A percentile compares a stretch with the other conserved stretches of the same genome.
Evolutionary conservation across 2,797 vertebrate species (phyloP).

Genomic region (Silurus lanzhouensis): DNA sequence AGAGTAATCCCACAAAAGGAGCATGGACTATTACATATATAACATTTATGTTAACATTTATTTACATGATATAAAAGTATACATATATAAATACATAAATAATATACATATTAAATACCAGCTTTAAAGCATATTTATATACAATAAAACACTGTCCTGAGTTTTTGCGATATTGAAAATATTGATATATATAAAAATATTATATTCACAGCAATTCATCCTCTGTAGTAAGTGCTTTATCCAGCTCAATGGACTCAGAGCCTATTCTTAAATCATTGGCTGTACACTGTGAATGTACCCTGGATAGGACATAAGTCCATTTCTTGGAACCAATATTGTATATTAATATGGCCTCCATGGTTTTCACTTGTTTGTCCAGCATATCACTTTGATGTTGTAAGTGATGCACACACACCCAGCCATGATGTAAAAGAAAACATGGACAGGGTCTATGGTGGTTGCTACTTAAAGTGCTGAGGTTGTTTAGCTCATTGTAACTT

Average conservation of each 20-base stretch:
- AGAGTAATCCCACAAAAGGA: not conserved
- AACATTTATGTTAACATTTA: not conserved
- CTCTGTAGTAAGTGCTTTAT: not conserved
- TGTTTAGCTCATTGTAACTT: slow-evolving; percentile 30
- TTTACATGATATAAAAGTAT: not conserved
- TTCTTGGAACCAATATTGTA: not conserved
- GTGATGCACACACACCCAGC: too few species aligned
- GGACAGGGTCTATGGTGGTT: not conserved
- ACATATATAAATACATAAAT: slow-evolving; percentile 31
- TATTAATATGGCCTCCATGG: too few species aligned
- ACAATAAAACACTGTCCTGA: slow-evolving; percentile 14
- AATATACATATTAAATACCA: slow-evolving; percentile 15
- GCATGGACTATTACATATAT: not conserved
- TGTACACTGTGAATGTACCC: not conserved
- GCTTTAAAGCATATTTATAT: not conserved
- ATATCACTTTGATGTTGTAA: too few species aligned
- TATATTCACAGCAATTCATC: not conserved
- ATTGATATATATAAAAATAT: too few species aligned
- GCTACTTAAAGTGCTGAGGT: not conserved
- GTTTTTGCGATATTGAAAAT: not conserved
- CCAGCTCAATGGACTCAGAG: not conserved
- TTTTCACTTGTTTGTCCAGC: too few species aligned
- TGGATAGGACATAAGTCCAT: not conserved
- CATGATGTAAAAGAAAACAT: too few species aligned
- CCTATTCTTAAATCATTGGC: not conserved